Evolutionary conservation across 2,888 invertebrate genomes (phyloP), one percentile per base, ranked within the genome.

Genomic region (Megaustenia siamemsis): DNA sequence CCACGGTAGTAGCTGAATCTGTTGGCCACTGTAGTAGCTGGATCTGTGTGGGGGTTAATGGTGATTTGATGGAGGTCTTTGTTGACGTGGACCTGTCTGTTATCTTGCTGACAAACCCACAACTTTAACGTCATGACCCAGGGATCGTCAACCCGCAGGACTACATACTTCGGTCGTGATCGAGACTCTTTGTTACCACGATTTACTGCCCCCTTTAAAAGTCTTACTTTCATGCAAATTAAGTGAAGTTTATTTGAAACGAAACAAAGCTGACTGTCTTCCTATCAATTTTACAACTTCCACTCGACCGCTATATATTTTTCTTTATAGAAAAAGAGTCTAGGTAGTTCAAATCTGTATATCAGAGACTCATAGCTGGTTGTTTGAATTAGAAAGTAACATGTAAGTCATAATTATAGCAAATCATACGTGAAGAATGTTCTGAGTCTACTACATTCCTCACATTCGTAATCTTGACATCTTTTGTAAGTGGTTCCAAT

Each of bases 211-310:
- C 45, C 43, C 45, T 71, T 45, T 45, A 24, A 45, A 24, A 71
- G 43, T 43, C 43, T 71, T 40, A 71, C 43, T 71, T 71, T 40
- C 45, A 71, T 71, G 71, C 45, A 71, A 71, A 71, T 71, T 43
- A 71, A 8, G n/a, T 3, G n/a, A 10, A n/a, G 21, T 2, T 43
- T 45, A n/a, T 71, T 71, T 40, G 2, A 8, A 10, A 12, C n/a
- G n/a, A 3, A 43, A 43, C 71, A 71, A 71, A 71, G 71, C 43
- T 71, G 71, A 43, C 18, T 40, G 8, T 40, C 38, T 18, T 24
- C 40, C n/a, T n/a, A n/a, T n/a, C n/a, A n/a, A n/a, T n/a, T n/a
- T n/a, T n/a, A n/a, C n/a, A n/a, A n/a, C n/a, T n/a, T n/a, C n/a
- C n/a, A n/a, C n/a, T n/a, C n/a, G n/a, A n/a, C n/a, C n/a, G n/a